Evolutionary conservation across 2,113 vertebrate species (phyloP), one percentile per base, ranked within the genome.

Genomic region (Bos indicus): DNA sequence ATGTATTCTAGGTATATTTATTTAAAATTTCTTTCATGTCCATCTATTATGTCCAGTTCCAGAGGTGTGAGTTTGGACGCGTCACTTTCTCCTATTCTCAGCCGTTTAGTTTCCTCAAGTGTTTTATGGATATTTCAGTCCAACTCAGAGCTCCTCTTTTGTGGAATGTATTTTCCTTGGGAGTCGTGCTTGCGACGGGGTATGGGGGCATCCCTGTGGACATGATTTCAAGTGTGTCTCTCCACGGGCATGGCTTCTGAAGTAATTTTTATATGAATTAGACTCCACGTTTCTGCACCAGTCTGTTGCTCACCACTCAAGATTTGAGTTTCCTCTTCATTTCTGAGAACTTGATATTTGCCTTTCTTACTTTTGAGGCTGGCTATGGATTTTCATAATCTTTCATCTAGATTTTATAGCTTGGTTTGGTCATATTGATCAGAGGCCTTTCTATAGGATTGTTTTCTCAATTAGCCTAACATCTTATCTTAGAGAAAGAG

Each of bases 301-400:
- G 5, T 10, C 16, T 33, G 1, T 36, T 5, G 3, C 8, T 59
- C 3, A 7, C 46, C 1, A 6, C 7, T 9, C 0, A 5, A 54
- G 13, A 33, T 91, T 12, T 74, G 25, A 36, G 15, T 48, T 54
- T 48, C 28, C 90, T 54, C 52, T 54, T 40, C 23, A 11, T 51
- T 80, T 28, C 26, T 48, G 17, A 10, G n/a, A 43, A 46, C 57
- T 87, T 28, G 11, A 7, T 43, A 16, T 64, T 77, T 14, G 10
- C 43, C 43, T 94, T 71, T 80, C 43, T 83, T 59, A 7, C 57
- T 60, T 96, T 56, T 81, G 48, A 95, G 36, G 64, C 54, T 48
- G 59, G 28, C n/a, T 30, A 0, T 89, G 26, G 48, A 33, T 74
- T 81, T 92, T 91, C 54, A 28, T 59, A 90, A 33, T 2, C 78